These are phyloP conservation scores for Cynoglossus semilaevis DNA, from an alignment of 2,113 vertebrate species.

Conservation along the genomic window DNA sequence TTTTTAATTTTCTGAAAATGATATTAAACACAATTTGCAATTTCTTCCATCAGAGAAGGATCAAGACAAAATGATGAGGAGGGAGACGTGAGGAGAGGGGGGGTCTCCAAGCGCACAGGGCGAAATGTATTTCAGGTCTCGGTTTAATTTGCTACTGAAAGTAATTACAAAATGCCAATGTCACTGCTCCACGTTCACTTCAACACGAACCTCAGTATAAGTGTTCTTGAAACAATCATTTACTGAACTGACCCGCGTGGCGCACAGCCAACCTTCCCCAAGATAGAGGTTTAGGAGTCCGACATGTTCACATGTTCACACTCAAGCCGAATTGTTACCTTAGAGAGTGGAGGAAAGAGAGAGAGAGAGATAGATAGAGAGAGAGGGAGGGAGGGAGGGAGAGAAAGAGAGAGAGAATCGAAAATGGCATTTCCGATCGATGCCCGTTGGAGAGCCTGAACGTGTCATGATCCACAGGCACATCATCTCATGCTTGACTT, in stretches of 20 bases:
- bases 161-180: no score
- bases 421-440: conserved; percentile 35
- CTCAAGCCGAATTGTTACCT: neutral
- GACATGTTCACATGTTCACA: conserved; percentile 2
- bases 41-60: no score
- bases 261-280: conserved; percentile 25
- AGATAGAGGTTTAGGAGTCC: conserved; percentile 20
- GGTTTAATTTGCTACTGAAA: no score
- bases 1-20: no score
- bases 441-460: conserved; percentile 3
- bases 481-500: conserved; percentile 37
- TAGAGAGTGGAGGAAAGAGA: neutral
- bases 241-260: conserved; percentile 15
- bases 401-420: neutral
- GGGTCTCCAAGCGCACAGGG: no score
- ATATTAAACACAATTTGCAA: no score
- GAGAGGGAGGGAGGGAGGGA: neutral
- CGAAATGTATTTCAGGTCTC: no score
- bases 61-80: no score
- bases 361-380: neutral
- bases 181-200: no score
- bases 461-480: conserved; percentile 20
- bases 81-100: no score
- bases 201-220: no score
- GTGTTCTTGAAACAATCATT: conserved; percentile 7